phyloP scores from a whole-genome alignment of 1,140 invertebrate species.

The Trichonephila inaurata region DNA sequence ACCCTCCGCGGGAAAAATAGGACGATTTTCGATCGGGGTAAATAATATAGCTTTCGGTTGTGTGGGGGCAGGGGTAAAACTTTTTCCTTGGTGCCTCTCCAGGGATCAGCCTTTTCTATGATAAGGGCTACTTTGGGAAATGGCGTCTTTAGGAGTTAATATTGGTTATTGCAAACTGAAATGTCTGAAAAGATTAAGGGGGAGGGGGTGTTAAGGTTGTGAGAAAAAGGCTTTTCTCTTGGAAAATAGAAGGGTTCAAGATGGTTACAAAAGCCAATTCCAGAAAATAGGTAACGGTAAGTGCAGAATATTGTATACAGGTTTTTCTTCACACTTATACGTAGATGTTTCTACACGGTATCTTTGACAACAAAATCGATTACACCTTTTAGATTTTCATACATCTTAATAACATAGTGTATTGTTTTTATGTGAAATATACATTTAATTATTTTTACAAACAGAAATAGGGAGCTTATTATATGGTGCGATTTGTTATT shows the following conservation, averaged over 20 bases:
- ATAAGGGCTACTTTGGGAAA: constrained; percentile 17
- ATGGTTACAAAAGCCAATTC: no score
- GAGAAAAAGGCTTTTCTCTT: background rate
- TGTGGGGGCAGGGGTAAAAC: background rate
- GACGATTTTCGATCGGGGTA: constrained; percentile 29
- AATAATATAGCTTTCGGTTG: background rate
- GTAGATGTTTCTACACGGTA: no score
- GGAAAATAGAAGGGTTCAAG: background rate
- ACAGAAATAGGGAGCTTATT: no score
- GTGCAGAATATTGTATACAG: no score
- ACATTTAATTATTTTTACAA: no score
- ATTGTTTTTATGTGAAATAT: no score
- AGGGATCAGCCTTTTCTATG: background rate
- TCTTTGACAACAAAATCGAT: no score
- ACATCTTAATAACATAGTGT: no score
- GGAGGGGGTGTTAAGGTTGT: background rate
- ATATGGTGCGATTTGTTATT: no score
- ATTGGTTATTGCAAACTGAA: constrained; percentile 29
- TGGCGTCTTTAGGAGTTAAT: constrained; percentile 21
- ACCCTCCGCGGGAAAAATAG: constrained; percentile 16
- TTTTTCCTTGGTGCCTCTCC: background rate
- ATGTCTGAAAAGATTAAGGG: constrained; percentile 10
- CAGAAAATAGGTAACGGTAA: no score
- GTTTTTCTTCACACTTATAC: no score
- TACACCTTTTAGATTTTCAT: no score